Evolutionary conservation across 2,888 invertebrate genomes (phyloP), one percentile per base, ranked within the genome.

Genomic region (Xestia rhomboidea): DNA sequence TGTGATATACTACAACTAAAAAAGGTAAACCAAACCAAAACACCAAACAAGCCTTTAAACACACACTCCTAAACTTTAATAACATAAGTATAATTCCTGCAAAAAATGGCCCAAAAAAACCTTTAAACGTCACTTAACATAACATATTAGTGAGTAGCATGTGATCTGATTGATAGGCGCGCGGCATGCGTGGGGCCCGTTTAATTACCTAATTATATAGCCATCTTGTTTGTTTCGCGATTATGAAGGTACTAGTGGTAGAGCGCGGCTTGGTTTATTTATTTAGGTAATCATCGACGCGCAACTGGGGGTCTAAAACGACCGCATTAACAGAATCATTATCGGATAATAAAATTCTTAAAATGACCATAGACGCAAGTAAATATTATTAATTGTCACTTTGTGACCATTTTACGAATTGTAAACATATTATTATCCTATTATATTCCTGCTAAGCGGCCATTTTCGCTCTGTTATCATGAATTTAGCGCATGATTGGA

Each of bases 211-310:
- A 62, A 85, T 83, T 85, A 85, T 51, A 67, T 34, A 30, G 34
- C 71, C 49, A 82, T 83, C 54, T 85, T 85, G 76, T 82, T 85
- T 85, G 63, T 85, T 63, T 68, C 81, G 30, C 38, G 21, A 63
- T 54, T 60, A n/a, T 24, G 13, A 27, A 24, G 38, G 5, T 54
- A 79, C 34, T 51, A 71, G 49, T 34, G 21, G 0, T 21, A 11
- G 24, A 41, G 7, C 10, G 44, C 27, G 34, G 27, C 41, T 63
- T 51, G 4, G 62, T 21, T 49, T 57, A 54, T 21, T 49, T 57
- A 54, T 54, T 54, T 54, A 13, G 13, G n/a, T n/a, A n/a, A 54
- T n/a, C n/a, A 54, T n/a, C 1, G n/a, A 54, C n/a, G n/a, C n/a
- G 54, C 21, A 11, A 41, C 41, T 41, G 41, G 41, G 41, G 41